Percentiles rank a stretch among this genome's conserved stretches.
Conservation (phyloP, 2,797 vertebrate genomes). For the Arrhamphus sclerolepis region DNA sequence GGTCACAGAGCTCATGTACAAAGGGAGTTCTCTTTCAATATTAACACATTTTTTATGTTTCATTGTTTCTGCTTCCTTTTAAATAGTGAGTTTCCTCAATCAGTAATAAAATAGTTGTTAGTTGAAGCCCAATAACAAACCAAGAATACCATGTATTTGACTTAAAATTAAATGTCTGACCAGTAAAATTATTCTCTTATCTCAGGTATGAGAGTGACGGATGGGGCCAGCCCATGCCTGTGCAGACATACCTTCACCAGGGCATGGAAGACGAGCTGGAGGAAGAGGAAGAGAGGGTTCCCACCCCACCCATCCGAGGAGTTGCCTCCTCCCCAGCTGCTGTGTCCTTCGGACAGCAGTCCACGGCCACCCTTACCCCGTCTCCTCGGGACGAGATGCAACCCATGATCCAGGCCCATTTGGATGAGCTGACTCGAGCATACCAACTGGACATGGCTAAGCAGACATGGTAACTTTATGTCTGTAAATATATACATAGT, state of each 20-base stretch:
- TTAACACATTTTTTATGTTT: slow-evolving; percentile 1
- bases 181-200: not conserved
- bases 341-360: slow-evolving; percentile 96
- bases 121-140: not conserved
- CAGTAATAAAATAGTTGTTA: not conserved
- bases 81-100: not conserved
- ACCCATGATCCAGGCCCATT: slow-evolving; percentile 96
- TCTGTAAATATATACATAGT: not conserved
- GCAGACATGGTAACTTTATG: slow-evolving; percentile 87
- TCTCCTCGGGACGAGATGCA: slow-evolving; percentile 98
- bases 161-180: not conserved
- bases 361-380: slow-evolving; percentile 95
- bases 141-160: not conserved
- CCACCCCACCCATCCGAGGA: slow-evolving; percentile 94
- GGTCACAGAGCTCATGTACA: slow-evolving; percentile 46
- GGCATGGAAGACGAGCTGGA: slow-evolving; percentile 98
- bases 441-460: slow-evolving; percentile 98
- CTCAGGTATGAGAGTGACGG: slow-evolving; percentile 95
- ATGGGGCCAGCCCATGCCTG: slow-evolving; percentile 94
- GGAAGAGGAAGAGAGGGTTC: slow-evolving; percentile 96
- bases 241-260: slow-evolving; percentile 97
- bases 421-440: slow-evolving; percentile 94
- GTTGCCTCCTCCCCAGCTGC: slow-evolving; percentile 97
- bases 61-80: not conserved
- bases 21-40: slow-evolving; percentile 5